phyloP scores from a whole-genome alignment of 2,113 vertebrate genomes.

The Pteropus alecto region DNA sequence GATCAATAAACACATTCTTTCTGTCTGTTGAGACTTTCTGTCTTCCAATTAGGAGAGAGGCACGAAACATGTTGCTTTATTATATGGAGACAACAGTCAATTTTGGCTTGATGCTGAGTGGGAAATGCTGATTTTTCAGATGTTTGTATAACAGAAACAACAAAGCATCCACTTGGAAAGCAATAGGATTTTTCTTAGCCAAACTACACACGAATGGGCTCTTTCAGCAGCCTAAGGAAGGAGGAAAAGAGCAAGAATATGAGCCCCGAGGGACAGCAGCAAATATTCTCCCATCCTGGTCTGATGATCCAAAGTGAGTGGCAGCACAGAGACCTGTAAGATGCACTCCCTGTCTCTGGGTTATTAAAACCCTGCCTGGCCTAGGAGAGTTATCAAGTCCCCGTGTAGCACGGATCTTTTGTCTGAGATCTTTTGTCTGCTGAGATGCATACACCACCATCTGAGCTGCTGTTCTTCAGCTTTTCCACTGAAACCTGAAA shows the following conservation, averaged over 20 bases:
- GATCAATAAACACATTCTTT: constrained; percentile 76
- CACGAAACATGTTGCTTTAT: constrained; percentile 69
- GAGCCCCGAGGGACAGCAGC: not conserved
- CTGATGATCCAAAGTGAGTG: rapidly evolving
- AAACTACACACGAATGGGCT: constrained; percentile 17
- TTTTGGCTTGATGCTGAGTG: constrained; percentile 47
- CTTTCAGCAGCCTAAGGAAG: not conserved
- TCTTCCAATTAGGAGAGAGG: constrained; percentile 77
- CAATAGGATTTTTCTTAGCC: constrained; percentile 67
- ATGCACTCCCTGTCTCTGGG: rapidly evolving
- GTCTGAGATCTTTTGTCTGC: not conserved
- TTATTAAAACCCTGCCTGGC: not conserved
- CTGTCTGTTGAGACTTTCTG: constrained; percentile 61
- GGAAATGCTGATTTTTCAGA: constrained; percentile 73
- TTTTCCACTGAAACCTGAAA: not conserved
- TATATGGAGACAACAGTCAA: constrained; percentile 72
- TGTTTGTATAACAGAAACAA: constrained; percentile 77
- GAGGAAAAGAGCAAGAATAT: not conserved
- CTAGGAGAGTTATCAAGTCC: not conserved
- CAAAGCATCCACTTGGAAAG: constrained; percentile 59
- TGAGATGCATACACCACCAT: not conserved
- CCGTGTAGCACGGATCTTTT: not conserved
- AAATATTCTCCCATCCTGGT: too few species aligned
- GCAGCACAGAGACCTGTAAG: not conserved
- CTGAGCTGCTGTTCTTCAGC: rapidly evolving